Percentiles rank a stretch among this genome's conserved stretches.
phyloP scores from a whole-genome alignment of 2,888 invertebrate genomes.

The Autographa gamma region DNA sequence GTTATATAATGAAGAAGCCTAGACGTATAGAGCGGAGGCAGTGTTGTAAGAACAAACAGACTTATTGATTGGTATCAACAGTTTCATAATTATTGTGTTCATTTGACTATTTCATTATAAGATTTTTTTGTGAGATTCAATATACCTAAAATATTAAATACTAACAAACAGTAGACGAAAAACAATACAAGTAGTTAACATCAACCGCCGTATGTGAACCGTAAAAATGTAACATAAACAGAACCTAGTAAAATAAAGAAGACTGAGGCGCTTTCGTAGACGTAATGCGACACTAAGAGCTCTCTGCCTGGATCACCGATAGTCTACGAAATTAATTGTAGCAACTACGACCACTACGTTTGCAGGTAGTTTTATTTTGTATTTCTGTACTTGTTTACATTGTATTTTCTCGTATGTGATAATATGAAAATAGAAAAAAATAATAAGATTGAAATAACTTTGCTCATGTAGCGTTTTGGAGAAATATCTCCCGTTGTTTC shows the following conservation, averaged over 20 bases:
- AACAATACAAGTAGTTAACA: background rate
- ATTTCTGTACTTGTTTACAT: too few relatives aligned
- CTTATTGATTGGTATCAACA: background rate
- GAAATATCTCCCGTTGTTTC: conserved; percentile 10
- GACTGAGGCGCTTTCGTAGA: background rate
- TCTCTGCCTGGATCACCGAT: background rate
- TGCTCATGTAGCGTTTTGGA: background rate
- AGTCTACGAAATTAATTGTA: background rate
- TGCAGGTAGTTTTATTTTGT: background rate
- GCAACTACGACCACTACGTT: background rate
- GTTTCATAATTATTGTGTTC: too few relatives aligned
- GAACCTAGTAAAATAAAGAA: background rate
- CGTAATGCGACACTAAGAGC: conserved; percentile 1
- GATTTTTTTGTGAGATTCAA: too few relatives aligned
- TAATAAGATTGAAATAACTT: background rate
- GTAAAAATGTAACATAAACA: background rate
- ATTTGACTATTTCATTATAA: too few relatives aligned
- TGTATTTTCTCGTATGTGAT: too few relatives aligned
- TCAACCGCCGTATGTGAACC: background rate
- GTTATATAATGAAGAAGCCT: background rate
- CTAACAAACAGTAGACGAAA: background rate
- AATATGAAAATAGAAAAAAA: too few relatives aligned
- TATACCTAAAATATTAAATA: too few relatives aligned
- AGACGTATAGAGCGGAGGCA: background rate
- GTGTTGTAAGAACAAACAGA: background rate